Evolutionary conservation across 2,113 vertebrate species (phyloP).

Genomic region (Rhinopithecus roxellana): DNA sequence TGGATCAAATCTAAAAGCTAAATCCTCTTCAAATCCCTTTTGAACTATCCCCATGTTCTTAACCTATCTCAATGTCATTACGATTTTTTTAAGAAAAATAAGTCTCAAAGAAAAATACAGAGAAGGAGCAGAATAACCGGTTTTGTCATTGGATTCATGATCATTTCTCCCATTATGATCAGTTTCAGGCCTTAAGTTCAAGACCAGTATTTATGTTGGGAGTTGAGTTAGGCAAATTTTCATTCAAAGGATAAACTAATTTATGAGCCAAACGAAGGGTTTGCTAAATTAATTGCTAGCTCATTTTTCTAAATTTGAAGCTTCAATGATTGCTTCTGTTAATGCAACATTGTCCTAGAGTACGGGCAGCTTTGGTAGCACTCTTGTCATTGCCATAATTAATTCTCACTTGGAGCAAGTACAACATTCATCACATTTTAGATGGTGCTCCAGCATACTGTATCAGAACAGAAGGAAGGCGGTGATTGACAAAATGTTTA

Average conservation of each 20-base stretch:
- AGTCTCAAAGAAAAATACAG: not conserved
- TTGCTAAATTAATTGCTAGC: constrained; percentile 18
- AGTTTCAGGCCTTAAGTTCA: not conserved
- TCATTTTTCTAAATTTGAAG: constrained; percentile 19
- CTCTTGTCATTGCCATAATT: constrained; percentile 34
- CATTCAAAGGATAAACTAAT: constrained; percentile 3
- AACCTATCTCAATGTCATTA: not conserved
- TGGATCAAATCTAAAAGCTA: not conserved
- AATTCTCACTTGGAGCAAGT: constrained; percentile 53
- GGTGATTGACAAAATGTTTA: constrained; percentile 76
- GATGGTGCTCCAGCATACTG: not conserved
- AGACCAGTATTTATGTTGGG: not conserved
- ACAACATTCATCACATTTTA: constrained; percentile 15
- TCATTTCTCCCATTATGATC: not conserved
- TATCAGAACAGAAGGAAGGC: constrained; percentile 66
- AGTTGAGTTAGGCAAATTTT: constrained; percentile 17
- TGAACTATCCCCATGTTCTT: not conserved
- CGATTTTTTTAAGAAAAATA: not conserved
- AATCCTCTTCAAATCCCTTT: not conserved
- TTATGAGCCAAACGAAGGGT: not conserved
- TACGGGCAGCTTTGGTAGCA: constrained; percentile 34
- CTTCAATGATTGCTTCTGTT: constrained; percentile 19
- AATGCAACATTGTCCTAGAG: not conserved
- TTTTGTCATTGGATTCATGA: not conserved
- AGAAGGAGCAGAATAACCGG: not conserved